Base-by-base conservation (phyloP, 2,113 vertebrate species). In the Thymallus thymallus region DNA sequence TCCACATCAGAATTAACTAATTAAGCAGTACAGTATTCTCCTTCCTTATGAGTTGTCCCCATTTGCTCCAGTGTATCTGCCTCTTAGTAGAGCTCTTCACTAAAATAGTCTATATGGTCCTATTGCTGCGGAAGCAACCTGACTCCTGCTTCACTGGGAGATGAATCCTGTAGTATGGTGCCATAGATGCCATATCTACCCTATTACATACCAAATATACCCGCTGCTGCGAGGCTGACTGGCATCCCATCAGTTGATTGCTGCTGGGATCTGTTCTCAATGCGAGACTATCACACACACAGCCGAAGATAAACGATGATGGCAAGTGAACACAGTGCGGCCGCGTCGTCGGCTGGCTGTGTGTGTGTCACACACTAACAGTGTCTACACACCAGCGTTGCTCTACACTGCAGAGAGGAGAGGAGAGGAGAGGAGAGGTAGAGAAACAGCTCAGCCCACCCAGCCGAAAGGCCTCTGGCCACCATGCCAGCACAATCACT, bases 401-500 rank as follows among this genome's bases (percentile, higher is more conserved):
- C 7, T 13, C 62, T 29, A 29, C 23, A 23, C 23, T 14, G 26
- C 10, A n/a, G 77, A 76, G 69, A 23, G 56, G 55, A 56, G 62
- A 30, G 24, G 77, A 76, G 69, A 23, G 56, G 55, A 56, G 62
- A 30, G 24, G 58, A 61, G 58, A 22, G n/a, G 62, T 14, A 29
- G 14, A 12, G 62, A 22, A 24, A 10, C 35, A 41, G 35, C 35
- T 76, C 73, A 77, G 78, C 86, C 82, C 77, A 61, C 75, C 80
- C 78, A 82, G 72, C 83, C 76, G 74, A 88, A 92, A 85, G 79
- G 88, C 92, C 92, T 86, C 86, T 90, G 90, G 92, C 88, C 87
- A 91, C 89, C 88, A 91, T 87, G 91, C 89, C 92, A 93, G 84
- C 80, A 77, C 87, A 46, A 92, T 93, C 82, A 86, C 90, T 87